Conservation (phyloP, 2,113 vertebrate species). For the Coreoperca whiteheadi region DNA sequence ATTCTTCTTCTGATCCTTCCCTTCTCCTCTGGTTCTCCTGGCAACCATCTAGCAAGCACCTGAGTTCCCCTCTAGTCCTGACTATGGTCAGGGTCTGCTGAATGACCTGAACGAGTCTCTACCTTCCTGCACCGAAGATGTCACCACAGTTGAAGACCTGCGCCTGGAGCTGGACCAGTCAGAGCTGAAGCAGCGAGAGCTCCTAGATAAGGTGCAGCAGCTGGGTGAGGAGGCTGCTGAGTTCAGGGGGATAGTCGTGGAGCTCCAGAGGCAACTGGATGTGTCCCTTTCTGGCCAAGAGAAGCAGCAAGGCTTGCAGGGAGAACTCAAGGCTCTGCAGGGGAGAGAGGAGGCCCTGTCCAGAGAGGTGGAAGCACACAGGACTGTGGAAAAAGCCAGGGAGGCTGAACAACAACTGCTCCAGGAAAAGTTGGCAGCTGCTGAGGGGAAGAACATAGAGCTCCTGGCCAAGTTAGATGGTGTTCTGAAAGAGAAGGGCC, state of each 20-base stretch:
- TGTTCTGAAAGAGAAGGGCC: slow-evolving; percentile 80
- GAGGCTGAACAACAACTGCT: slow-evolving; percentile 73
- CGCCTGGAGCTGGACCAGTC: slow-evolving; percentile 93
- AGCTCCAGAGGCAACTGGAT: slow-evolving; percentile 89
- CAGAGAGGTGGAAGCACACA: slow-evolving; percentile 79
- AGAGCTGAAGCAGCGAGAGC: slow-evolving; percentile 89
- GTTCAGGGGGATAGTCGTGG: slow-evolving; percentile 83
- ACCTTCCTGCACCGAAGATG: slow-evolving; percentile 71
- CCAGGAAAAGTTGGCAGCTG: slow-evolving; percentile 74
- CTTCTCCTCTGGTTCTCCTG: not conserved
- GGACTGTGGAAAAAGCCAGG: slow-evolving; percentile 63
- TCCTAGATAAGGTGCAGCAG: slow-evolving; percentile 84
- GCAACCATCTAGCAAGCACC: slow-evolving; percentile 81
- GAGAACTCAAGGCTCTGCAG: slow-evolving; percentile 59
- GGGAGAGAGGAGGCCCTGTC: slow-evolving; percentile 77
- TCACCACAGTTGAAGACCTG: slow-evolving; percentile 89
- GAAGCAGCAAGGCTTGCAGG: slow-evolving; percentile 82
- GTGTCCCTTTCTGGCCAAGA: slow-evolving; percentile 83
- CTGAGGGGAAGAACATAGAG: slow-evolving; percentile 83
- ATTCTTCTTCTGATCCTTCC: not conserved
- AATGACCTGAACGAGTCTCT: slow-evolving; percentile 84
- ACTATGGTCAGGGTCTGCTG: slow-evolving; percentile 86
- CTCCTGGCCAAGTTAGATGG: slow-evolving; percentile 79
- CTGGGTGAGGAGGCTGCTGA: slow-evolving; percentile 89
- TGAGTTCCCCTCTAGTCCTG: slow-evolving; percentile 89